A percentile compares a stretch with the other conserved stretches of the same genome.
Conservation (phyloP, 1,140 invertebrate species). For the Lepidotrigona ventralis region DNA sequence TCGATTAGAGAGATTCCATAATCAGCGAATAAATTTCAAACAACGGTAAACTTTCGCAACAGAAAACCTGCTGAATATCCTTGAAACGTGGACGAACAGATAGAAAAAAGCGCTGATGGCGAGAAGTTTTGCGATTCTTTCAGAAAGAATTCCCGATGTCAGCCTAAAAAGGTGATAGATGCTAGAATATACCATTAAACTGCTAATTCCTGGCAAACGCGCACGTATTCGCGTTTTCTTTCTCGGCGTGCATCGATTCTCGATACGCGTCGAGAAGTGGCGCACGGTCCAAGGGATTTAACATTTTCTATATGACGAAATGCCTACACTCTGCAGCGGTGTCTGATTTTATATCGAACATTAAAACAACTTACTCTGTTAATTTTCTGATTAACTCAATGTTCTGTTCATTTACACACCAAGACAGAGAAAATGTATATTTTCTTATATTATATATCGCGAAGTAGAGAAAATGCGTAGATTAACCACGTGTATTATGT, state of each 20-base stretch:
- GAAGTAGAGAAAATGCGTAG: no score
- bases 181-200: background rate
- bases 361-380: no score
- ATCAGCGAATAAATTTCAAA: no score
- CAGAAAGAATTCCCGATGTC: background rate
- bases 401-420: no score
- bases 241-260: constrained; percentile 29
- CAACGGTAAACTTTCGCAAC: no score
- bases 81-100: background rate
- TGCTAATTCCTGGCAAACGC: background rate
- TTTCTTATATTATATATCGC: no score
- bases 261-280: background rate
- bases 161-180: background rate
- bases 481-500: no score
- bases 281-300: constrained; percentile 17
- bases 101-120: background rate
- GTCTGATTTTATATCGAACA: constrained; percentile 29
- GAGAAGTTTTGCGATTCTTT: background rate
- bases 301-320: constrained; percentile 16
- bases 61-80: background rate
- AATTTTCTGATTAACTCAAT: no score
- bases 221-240: constrained; percentile 2
- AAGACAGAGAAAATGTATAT: no score
- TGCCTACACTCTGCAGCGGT: no score
- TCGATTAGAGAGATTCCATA: no score